phyloP scores from a whole-genome alignment of 35 echinoderm and acorn worm species.

The Lytechinus variegatus region DNA sequence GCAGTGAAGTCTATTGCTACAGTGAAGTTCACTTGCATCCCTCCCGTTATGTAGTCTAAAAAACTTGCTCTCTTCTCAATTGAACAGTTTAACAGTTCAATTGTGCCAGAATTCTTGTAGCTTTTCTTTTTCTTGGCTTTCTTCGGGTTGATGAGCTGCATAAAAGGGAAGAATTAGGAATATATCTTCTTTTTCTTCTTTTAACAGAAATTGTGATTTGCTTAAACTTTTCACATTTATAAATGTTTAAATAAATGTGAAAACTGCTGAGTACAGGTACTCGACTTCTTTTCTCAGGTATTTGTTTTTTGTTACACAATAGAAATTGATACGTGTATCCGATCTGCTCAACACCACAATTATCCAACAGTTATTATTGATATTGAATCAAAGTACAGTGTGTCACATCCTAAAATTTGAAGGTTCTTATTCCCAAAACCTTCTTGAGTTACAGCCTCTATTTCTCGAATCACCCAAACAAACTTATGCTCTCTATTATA shows the following conservation, averaged over 20 bases:
- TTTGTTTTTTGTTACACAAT: too few relatives aligned
- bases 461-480: too few relatives aligned
- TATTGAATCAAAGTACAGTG: too few relatives aligned
- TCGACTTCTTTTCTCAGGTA: too few relatives aligned
- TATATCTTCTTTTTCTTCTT: background rate
- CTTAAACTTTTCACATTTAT: background rate
- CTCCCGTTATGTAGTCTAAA: slow-evolving; percentile 88
- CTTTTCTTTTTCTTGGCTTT: slow-evolving; percentile 96
- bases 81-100: slow-evolving; percentile 78
- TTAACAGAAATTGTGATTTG: background rate
- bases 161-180: background rate
- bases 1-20: slow-evolving; percentile 97
- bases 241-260: background rate
- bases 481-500: too few relatives aligned
- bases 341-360: too few relatives aligned
- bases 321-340: too few relatives aligned
- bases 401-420: too few relatives aligned
- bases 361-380: too few relatives aligned
- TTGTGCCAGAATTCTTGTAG: slow-evolving; percentile 90
- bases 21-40: slow-evolving; percentile 95
- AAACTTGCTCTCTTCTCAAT: slow-evolving; percentile 81
- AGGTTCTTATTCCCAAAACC: too few relatives aligned
- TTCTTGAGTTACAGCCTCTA: too few relatives aligned
- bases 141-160: slow-evolving; percentile 91
- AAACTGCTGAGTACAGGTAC: too few relatives aligned